Evolutionary conservation across 1,140 invertebrate species (phyloP).

Genomic region (Arion vulgaris): DNA sequence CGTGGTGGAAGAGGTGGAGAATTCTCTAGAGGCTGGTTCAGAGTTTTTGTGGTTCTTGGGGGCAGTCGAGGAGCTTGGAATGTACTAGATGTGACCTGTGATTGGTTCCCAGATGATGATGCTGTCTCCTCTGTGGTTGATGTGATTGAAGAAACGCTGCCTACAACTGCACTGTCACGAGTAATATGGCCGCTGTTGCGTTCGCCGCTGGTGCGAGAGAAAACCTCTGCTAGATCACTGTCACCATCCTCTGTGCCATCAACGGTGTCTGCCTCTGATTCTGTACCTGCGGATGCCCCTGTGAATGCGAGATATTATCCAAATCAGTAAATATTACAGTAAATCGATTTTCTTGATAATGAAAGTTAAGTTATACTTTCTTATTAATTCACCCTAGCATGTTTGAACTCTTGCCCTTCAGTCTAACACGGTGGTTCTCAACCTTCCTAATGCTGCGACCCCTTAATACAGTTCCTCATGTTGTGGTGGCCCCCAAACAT

Average conservation of each 20-base stretch:
- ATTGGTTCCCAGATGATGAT: neutral
- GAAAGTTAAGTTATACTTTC: too few species aligned
- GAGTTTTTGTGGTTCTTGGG: constrained; percentile 11
- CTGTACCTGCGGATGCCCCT: constrained; percentile 34
- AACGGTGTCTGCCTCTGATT: constrained; percentile 42
- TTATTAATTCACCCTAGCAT: too few species aligned
- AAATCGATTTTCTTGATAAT: too few species aligned
- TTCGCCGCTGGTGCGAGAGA: constrained; percentile 45
- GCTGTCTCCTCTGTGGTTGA: neutral
- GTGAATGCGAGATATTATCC: neutral
- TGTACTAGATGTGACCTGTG: neutral
- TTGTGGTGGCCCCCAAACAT: too few species aligned
- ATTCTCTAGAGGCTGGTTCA: constrained; percentile 18
- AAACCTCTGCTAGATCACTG: constrained; percentile 13
- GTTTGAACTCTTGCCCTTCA: too few species aligned
- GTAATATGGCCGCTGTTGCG: constrained; percentile 38
- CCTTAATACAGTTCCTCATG: too few species aligned
- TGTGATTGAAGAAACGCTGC: constrained; percentile 3
- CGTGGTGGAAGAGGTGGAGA: constrained; percentile 36
- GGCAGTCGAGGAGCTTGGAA: constrained; percentile 16
- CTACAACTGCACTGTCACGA: constrained; percentile 1
- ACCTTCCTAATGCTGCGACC: too few species aligned
- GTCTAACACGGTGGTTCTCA: too few species aligned
- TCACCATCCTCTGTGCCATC: constrained; percentile 38
- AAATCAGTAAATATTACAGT: too few species aligned